Evolutionary conservation across 2,113 vertebrate genomes (phyloP).

Genomic region (Notarius quadriscutis): DNA sequence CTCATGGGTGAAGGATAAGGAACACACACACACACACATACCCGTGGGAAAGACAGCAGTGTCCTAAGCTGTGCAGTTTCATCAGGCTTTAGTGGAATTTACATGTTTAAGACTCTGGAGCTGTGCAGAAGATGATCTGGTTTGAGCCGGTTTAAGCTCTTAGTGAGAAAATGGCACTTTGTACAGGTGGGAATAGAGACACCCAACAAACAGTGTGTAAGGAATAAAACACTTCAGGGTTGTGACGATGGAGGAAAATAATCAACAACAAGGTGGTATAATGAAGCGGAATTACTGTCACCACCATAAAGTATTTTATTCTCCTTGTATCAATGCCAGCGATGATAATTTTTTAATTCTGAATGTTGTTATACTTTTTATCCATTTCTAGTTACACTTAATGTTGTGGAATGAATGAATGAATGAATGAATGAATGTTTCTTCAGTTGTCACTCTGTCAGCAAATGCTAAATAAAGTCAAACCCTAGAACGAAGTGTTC

Average conservation of each 20-base stretch:
- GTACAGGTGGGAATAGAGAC: slow-evolving; percentile 33
- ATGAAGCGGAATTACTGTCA: neutral
- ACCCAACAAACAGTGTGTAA: neutral
- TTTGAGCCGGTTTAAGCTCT: slow-evolving; percentile 43
- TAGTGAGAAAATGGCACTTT: slow-evolving; percentile 30
- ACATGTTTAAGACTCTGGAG: slow-evolving; percentile 55
- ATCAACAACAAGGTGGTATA: neutral
- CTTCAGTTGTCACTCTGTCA: neutral
- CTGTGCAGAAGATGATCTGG: slow-evolving; percentile 51
- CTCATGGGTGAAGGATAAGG: neutral
- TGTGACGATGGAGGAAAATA: neutral
- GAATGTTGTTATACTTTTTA: neutral
- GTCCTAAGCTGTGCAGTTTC: slow-evolving; percentile 42
- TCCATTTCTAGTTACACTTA: neutral
- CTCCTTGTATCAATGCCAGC: neutral
- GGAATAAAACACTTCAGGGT: neutral
- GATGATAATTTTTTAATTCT: neutral
- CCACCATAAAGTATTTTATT: neutral
- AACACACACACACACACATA: slow-evolving; percentile 44
- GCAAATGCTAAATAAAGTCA: neutral
- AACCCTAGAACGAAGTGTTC: neutral
- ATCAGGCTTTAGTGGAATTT: slow-evolving; percentile 54
- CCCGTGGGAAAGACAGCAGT: slow-evolving; percentile 56
- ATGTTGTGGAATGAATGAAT: neutral
- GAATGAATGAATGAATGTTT: neutral